phyloP scores from a whole-genome alignment of 30 jellyfish, hydroid and myxozoan species.

The Pelagia noctiluca region DNA sequence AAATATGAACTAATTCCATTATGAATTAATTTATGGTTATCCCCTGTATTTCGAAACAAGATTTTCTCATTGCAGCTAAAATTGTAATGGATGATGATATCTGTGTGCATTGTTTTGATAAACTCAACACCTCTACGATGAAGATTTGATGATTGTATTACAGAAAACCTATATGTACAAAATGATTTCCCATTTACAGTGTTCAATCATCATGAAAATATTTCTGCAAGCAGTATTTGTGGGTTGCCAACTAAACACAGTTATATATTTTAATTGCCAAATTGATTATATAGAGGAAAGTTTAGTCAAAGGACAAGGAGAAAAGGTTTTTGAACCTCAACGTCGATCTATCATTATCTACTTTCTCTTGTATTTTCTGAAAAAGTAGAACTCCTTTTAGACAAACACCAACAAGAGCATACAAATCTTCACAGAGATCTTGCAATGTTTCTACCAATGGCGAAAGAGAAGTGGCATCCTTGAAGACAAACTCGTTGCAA shows the following conservation, averaged over 20 bases:
- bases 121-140: no score
- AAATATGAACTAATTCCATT: no score
- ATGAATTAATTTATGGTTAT: no score
- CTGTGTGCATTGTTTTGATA: no score
- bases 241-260: not conserved
- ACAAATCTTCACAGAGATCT: conserved; percentile 36
- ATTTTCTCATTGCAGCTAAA: no score
- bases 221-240: no score
- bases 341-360: not conserved
- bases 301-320: no score
- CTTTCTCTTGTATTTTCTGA: conserved; percentile 32
- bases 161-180: no score
- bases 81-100: no score
- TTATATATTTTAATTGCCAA: not conserved
- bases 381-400: conserved; percentile 52
- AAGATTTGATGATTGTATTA: no score
- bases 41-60: no score
- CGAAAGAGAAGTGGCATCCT: conserved; percentile 48
- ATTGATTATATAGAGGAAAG: not conserved
- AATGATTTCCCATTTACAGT: no score
- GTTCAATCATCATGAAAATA: not conserved
- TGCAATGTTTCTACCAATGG: conserved; percentile 6
- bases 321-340: not conserved
- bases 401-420: conserved; percentile 44
- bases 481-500: conserved; percentile 54